phyloP scores from a whole-genome alignment of 2,113 vertebrate genomes.

The Ibidorhyncha struthersii region DNA sequence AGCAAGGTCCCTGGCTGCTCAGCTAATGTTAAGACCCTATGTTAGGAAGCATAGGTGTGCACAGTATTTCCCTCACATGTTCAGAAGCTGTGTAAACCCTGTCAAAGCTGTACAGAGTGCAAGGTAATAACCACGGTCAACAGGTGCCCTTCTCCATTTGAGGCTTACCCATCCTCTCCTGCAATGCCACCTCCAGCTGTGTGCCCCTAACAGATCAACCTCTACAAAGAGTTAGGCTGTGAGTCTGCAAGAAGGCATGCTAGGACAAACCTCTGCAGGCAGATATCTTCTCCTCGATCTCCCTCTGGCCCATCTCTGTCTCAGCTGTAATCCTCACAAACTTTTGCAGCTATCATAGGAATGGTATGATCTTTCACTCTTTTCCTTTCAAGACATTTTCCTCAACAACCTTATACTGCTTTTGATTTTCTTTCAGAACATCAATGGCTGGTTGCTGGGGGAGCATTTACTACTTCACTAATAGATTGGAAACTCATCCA shows the following conservation, averaged over 20 bases:
- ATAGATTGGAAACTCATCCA: not conserved
- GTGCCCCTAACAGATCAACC: not conserved
- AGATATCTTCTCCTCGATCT: not conserved
- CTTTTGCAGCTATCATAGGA: not conserved
- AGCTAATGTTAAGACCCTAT: not conserved
- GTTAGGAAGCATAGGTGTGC: not conserved
- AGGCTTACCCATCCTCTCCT: not conserved
- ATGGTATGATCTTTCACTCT: not conserved
- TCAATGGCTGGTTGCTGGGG: not conserved
- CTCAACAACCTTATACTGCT: not conserved
- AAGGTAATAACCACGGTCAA: not conserved
- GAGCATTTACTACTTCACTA: not conserved
- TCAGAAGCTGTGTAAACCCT: not conserved
- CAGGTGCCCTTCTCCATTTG: not conserved
- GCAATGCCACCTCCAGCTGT: not conserved
- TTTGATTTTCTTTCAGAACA: slow-evolving; percentile 22
- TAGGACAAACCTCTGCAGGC: not conserved
- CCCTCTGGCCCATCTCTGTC: not conserved
- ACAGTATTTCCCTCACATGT: not conserved
- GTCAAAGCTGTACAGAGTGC: not conserved
- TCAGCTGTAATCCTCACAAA: not conserved
- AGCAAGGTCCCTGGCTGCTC: not conserved
- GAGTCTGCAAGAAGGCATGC: not conserved
- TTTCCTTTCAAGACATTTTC: not conserved
- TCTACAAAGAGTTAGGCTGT: not conserved